Evolutionary conservation across 2,888 invertebrate genomes (phyloP).

Genomic region (Monoplex corrugatus): DNA sequence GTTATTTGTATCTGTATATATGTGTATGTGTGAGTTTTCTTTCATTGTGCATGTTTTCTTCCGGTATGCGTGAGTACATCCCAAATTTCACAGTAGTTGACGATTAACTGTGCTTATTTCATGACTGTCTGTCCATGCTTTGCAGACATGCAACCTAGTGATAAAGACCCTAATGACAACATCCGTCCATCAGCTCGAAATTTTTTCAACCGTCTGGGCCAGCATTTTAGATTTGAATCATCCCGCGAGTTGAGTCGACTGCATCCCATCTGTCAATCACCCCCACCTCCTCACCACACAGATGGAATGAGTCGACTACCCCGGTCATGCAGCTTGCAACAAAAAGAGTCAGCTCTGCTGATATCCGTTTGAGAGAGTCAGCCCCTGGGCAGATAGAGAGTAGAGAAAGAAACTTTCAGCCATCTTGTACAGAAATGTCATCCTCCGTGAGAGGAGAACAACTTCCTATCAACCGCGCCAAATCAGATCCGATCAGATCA

Average conservation of each 20-base stretch:
- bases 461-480: slow-evolving; percentile 10
- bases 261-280: slow-evolving; percentile 48
- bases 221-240: slow-evolving; percentile 47
- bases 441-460: slow-evolving; percentile 21
- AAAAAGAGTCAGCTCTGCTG: slow-evolving; percentile 42
- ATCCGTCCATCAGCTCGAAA: slow-evolving; percentile 22
- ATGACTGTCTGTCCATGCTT: slow-evolving; percentile 51
- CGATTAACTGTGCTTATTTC: slow-evolving; percentile 25
- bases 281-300: slow-evolving; percentile 47
- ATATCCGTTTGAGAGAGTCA: slow-evolving; percentile 29
- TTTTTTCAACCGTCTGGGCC: slow-evolving; percentile 41
- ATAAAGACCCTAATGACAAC: slow-evolving; percentile 44
- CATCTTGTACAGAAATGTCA: slow-evolving; percentile 7
- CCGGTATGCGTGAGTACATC: background rate
- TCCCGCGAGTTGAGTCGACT: slow-evolving; percentile 42
- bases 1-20: background rate
- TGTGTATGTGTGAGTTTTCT: background rate
- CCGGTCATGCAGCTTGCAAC: slow-evolving; percentile 20
- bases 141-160: slow-evolving; percentile 49
- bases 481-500: slow-evolving; percentile 28
- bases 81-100: background rate
- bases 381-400: slow-evolving; percentile 1
- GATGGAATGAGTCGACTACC: slow-evolving; percentile 53
- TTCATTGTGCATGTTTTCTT: too few species aligned
- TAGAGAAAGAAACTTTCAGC: background rate